Conservation (phyloP, 2,797 vertebrate genomes). For the Enteromius treurensis region DNA sequence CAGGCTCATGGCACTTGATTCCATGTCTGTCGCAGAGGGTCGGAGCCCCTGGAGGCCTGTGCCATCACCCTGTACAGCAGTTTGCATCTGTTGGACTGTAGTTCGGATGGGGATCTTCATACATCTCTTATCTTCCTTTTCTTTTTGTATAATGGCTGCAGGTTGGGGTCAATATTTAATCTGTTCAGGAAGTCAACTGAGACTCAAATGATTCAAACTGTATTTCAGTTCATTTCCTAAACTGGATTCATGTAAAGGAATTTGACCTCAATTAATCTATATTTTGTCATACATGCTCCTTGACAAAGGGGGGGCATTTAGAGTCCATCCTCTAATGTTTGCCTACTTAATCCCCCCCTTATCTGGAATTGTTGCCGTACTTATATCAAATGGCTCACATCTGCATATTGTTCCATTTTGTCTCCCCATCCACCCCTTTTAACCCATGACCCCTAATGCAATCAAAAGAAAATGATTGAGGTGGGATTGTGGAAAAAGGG, state of each 20-base stretch:
- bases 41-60: constrained; percentile 69
- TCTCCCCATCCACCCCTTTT: constrained; percentile 67
- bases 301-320: constrained; percentile 69
- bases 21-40: constrained; percentile 62
- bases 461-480: constrained; percentile 67
- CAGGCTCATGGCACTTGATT: constrained; percentile 81
- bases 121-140: constrained; percentile 61
- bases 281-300: constrained; percentile 66
- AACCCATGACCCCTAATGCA: constrained; percentile 70
- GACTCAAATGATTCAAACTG: constrained; percentile 4
- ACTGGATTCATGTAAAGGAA: constrained; percentile 36
- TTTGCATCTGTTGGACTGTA: constrained; percentile 77
- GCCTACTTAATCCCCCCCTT: constrained; percentile 67
- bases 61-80: constrained; percentile 78
- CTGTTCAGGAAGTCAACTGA: constrained; percentile 42
- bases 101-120: constrained; percentile 73
- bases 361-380: constrained; percentile 67
- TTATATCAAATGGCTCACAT: constrained; percentile 63
- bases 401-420: constrained; percentile 57
- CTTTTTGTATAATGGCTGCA: constrained; percentile 25
- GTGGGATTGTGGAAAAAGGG: constrained; percentile 65
- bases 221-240: constrained; percentile 36
- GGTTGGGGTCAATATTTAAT: constrained; percentile 55
- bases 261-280: constrained; percentile 53
- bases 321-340: constrained; percentile 71